phyloP scores from a whole-genome alignment of 2,888 invertebrate species.

The Fragum sueziense region DNA sequence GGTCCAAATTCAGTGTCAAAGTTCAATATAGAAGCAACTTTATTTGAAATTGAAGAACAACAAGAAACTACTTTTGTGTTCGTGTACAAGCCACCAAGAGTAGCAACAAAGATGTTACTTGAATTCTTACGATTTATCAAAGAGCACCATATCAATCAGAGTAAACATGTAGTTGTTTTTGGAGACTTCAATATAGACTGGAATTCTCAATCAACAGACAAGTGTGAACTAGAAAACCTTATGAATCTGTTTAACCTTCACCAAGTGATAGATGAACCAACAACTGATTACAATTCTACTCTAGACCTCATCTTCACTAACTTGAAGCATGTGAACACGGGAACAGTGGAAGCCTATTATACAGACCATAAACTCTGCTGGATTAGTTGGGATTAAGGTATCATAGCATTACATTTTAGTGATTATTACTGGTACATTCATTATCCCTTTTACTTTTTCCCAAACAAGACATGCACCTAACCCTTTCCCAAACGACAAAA shows the following conservation, averaged over 20 bases:
- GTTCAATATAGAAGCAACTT: slow-evolving; percentile 11
- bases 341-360: slow-evolving; percentile 19
- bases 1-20: slow-evolving; percentile 14
- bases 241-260: slow-evolving; percentile 4
- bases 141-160: slow-evolving; percentile 5
- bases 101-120: slow-evolving; percentile 20
- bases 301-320: slow-evolving; percentile 37
- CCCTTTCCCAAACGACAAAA: too few relatives aligned
- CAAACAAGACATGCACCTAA: too few relatives aligned
- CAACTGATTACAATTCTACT: slow-evolving; percentile 35
- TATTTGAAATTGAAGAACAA: slow-evolving; percentile 16
- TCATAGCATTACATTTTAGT: too few relatives aligned
- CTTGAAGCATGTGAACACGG: not conserved
- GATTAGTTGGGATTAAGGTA: slow-evolving; percentile 26
- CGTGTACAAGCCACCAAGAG: slow-evolving; percentile 36
- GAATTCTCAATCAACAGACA: not conserved
- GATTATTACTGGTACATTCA: too few relatives aligned
- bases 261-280: slow-evolving; percentile 27
- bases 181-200: slow-evolving; percentile 45
- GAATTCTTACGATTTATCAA: slow-evolving; percentile 18
- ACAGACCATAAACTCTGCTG: slow-evolving; percentile 27
- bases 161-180: slow-evolving; percentile 17
- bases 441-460: too few relatives aligned
- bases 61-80: slow-evolving; percentile 16
- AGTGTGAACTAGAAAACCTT: slow-evolving; percentile 17